Base-by-base conservation (phyloP, 2,113 vertebrate genomes). In the Bos indicus region DNA sequence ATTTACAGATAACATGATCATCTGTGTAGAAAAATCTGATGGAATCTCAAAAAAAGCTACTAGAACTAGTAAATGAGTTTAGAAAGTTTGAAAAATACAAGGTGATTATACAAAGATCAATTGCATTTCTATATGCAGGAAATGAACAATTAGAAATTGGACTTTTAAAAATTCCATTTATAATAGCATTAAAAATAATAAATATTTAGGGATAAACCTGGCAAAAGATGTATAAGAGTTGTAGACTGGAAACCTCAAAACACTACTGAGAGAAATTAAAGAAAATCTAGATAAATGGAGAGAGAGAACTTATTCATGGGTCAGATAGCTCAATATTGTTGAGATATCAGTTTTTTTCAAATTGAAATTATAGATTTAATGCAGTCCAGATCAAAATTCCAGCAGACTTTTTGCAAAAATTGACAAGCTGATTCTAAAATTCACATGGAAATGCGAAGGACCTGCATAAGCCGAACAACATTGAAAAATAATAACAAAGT, bases 361-460 rank as follows among this genome's bases (percentile, higher is more conserved):
- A 56, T 13, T 46, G n/a, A 91, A 67, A 48, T 30, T 60, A 71
- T 4, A 89, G 91, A 85, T 86, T 81, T 43, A 86, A 43, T 28
- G 19, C 21, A 85, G 30, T 67, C 46, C 30, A 26, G 46, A 25
- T 91, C 17, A 62, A 71, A 91, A 84, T 91, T 51, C 64, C 77
- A 67, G 86, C 33, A 80, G 26, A 16, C 25, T 60, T 59, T 78
- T 60, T 80, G 40, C 40, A 80, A 86, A 84, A 36, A 88, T 60
- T 46, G 67, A 59, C n/a, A 87, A 86, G 33, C 19, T 78, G 28
- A 90, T 90, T 95, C 54, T 78, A 85, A 98, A 95, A 78, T 78
- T 88, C 25, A 64, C 52, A 40, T 30, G 71, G 67, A 91, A 95
- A 59, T 51, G 19, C 52, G 51, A 57, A 81, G n/a, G 19, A 36